Conservation (phyloP, 2,113 vertebrate species). For the Benitochromis conjunctus region DNA sequence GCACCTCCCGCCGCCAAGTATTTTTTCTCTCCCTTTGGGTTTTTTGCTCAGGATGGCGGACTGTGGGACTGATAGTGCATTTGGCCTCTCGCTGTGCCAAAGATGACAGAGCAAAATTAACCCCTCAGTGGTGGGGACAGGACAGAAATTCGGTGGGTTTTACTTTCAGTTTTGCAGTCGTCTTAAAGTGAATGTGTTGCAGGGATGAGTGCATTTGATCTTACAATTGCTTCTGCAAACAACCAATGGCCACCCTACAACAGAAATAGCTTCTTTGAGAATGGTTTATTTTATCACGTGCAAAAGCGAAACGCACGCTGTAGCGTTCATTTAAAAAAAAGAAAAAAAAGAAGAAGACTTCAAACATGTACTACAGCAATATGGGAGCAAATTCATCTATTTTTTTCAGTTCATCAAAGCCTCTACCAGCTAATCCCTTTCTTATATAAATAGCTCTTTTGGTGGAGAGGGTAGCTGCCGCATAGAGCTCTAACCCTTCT, state of each 20-base stretch:
- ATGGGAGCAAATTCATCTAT: slow-evolving; percentile 45
- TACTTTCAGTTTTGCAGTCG: background rate
- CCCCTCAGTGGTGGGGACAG: slow-evolving; percentile 41
- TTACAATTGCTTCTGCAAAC: background rate
- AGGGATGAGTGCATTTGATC: background rate
- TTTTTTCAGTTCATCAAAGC: slow-evolving; percentile 77
- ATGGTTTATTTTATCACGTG: background rate
- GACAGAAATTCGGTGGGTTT: background rate
- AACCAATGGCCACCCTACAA: background rate
- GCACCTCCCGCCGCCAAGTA: slow-evolving; percentile 70
- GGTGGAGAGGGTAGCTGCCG: slow-evolving; percentile 76
- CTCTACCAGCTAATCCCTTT: slow-evolving; percentile 78
- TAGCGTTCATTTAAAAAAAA: slow-evolving; percentile 2
- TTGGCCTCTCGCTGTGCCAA: slow-evolving; percentile 50
- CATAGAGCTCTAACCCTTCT: slow-evolving; percentile 80
- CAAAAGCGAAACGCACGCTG: background rate
- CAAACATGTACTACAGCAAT: slow-evolving; percentile 11
- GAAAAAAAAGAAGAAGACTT: background rate
- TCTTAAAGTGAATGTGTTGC: background rate
- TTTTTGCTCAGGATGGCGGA: slow-evolving; percentile 19
- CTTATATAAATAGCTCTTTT: slow-evolving; percentile 84
- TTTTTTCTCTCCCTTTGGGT: slow-evolving; percentile 53
- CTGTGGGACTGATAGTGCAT: slow-evolving; percentile 51
- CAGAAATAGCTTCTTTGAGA: background rate
- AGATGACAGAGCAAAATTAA: slow-evolving; percentile 65